Percentiles rank a stretch among this genome's conserved stretches.
These are phyloP conservation scores for Sisyra terminalis DNA, from an alignment of 2,888 invertebrate species.

Conservation along the genomic window DNA sequence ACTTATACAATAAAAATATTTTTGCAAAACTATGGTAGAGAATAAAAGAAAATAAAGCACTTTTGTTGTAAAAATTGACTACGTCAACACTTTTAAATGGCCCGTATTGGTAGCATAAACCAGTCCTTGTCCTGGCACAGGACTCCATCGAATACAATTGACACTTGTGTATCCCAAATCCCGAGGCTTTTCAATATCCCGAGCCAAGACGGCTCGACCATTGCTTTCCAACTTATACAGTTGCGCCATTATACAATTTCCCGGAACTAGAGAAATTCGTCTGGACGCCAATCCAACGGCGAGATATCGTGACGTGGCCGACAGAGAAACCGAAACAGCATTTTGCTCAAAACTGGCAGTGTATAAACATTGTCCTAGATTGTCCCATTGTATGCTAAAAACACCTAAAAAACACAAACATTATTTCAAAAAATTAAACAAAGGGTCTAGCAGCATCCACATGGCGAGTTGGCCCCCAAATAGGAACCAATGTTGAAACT, in stretches of 20 bases:
- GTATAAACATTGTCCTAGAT: slow-evolving; percentile 60
- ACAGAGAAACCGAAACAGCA: slow-evolving; percentile 70
- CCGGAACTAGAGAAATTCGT: slow-evolving; percentile 30
- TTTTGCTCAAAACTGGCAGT: slow-evolving; percentile 61
- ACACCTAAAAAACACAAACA: slow-evolving; percentile 37
- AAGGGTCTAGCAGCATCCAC: background rate
- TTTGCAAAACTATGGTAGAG: no score
- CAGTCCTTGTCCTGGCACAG: slow-evolving; percentile 66
- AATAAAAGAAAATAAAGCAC: background rate
- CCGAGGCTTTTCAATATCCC: slow-evolving; percentile 45
- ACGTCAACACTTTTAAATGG: slow-evolving; percentile 53
- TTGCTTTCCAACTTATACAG: slow-evolving; percentile 25
- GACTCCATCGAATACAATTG: slow-evolving; percentile 75
- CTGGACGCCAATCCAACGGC: slow-evolving; percentile 64
- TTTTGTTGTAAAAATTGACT: slow-evolving; percentile 15
- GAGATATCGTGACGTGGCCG: slow-evolving; percentile 63
- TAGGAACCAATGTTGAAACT: no score
- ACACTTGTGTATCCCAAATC: slow-evolving; percentile 50
- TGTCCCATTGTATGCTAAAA: slow-evolving; percentile 60
- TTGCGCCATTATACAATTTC: slow-evolving; percentile 31
- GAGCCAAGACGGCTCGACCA: slow-evolving; percentile 31
- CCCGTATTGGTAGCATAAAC: slow-evolving; percentile 78
- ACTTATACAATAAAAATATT: no score
- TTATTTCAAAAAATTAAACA: background rate
- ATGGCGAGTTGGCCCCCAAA: no score